Evolutionary conservation across 2,888 invertebrate genomes (phyloP).

Genomic region (Schrankia costaestrigalis): DNA sequence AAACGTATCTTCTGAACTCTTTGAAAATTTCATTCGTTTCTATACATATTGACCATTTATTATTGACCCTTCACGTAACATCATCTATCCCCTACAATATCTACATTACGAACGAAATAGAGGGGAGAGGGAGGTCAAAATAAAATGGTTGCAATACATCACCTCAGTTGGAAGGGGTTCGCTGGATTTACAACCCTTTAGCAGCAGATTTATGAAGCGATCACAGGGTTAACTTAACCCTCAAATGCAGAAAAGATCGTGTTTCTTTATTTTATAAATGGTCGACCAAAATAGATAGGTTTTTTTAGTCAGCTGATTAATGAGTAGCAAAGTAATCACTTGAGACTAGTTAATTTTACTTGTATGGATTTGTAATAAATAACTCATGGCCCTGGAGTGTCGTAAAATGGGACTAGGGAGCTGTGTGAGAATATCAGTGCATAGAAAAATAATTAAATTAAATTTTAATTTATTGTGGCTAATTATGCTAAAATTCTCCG

Average conservation of each 20-base stretch:
- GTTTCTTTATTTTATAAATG: constrained; percentile 77
- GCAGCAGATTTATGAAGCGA: constrained; percentile 68
- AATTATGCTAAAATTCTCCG: no score
- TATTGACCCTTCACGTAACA: constrained; percentile 32
- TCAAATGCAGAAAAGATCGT: constrained; percentile 68
- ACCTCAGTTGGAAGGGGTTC: constrained; percentile 57
- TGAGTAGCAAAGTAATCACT: no score
- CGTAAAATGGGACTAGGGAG: no score
- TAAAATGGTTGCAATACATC: constrained; percentile 53
- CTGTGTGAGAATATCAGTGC: no score
- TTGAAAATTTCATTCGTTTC: constrained; percentile 73
- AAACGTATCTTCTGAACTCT: constrained; percentile 58
- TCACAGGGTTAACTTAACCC: constrained; percentile 60
- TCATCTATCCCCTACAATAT: constrained; percentile 11
- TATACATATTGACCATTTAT: constrained; percentile 48
- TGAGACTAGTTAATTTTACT: no score
- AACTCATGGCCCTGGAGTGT: no score
- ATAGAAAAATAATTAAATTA: no score
- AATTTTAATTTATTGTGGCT: no score
- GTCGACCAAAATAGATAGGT: constrained; percentile 55
- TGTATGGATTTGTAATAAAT: no score
- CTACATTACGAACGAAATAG: constrained; percentile 7
- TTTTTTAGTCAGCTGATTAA: no score
- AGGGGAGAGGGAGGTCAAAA: constrained; percentile 30
- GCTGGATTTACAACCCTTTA: constrained; percentile 77